Evolutionary conservation across 2,797 vertebrate genomes (phyloP).

Genomic region (Nannoperca australis): DNA sequence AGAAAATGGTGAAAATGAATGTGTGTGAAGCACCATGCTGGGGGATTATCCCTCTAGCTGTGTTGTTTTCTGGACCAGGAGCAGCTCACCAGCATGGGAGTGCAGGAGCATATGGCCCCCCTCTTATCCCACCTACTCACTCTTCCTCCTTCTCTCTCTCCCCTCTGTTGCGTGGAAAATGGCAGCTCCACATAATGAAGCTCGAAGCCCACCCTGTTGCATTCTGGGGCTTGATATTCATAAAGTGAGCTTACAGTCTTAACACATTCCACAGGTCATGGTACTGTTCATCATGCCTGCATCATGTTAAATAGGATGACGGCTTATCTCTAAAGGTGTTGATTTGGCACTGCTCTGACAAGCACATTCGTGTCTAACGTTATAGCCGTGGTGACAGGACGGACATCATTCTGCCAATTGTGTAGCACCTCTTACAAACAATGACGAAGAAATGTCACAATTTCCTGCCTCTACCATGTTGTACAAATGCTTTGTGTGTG

Average conservation of each 20-base stretch:
- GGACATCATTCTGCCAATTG: constrained; percentile 38
- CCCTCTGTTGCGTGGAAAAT: constrained; percentile 44
- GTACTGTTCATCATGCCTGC: constrained; percentile 34
- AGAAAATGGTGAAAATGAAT: constrained; percentile 71
- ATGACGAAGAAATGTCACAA: constrained; percentile 16
- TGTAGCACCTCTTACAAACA: constrained; percentile 36
- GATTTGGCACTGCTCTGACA: constrained; percentile 41
- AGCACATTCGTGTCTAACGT: constrained; percentile 35
- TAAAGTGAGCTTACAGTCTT: constrained; percentile 30
- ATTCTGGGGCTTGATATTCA: constrained; percentile 56
- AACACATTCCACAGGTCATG: constrained; percentile 57
- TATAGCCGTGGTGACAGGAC: constrained; percentile 44
- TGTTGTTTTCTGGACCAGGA: constrained; percentile 73
- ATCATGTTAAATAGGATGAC: constrained; percentile 34
- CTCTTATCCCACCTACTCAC: constrained; percentile 62
- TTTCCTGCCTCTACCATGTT: constrained; percentile 12
- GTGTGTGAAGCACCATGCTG: constrained; percentile 68
- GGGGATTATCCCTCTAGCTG: constrained; percentile 74
- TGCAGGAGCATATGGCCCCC: constrained; percentile 70
- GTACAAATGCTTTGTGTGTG: constrained; percentile 13
- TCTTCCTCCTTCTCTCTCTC: constrained; percentile 40
- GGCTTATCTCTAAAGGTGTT: constrained; percentile 40
- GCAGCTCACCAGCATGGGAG: constrained; percentile 68
- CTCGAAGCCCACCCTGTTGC: constrained; percentile 32
- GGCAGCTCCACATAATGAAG: constrained; percentile 29